A percentile compares a stretch with the other conserved stretches of the same genome.
phyloP scores from a whole-genome alignment of 2,113 vertebrate genomes.

The Oreochromis aureus region DNA sequence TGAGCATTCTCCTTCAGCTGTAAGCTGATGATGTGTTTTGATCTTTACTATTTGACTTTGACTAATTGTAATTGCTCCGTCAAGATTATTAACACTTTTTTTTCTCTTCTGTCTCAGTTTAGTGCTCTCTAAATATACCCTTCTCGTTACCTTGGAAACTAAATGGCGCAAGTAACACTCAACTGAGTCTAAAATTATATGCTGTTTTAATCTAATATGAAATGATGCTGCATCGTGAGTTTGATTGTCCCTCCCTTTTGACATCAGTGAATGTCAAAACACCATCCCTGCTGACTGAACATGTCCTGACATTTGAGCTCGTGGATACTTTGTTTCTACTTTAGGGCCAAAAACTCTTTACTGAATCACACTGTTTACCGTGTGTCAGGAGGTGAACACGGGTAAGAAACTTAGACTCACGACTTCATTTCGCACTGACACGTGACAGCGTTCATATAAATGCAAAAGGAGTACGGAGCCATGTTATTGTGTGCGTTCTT shows the following conservation, averaged over 20 bases:
- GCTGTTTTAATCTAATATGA: slow-evolving; percentile 50
- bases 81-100: slow-evolving; percentile 56
- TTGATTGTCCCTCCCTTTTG: slow-evolving; percentile 15
- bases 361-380: not conserved
- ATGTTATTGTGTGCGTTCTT: rapidly evolving
- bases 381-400: not conserved
- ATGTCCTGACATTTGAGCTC: not conserved
- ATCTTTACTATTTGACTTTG: slow-evolving; percentile 61
- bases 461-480: not conserved
- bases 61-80: slow-evolving; percentile 58
- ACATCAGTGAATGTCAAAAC: slow-evolving; percentile 38
- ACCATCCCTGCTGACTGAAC: not conserved
- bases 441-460: not conserved
- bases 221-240: slow-evolving; percentile 21
- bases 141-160: slow-evolving; percentile 74
- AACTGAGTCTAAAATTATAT: slow-evolving; percentile 65
- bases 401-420: not conserved
- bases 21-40: slow-evolving; percentile 51
- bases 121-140: slow-evolving; percentile 69
- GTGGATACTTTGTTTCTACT: not conserved
- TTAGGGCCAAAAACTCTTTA: not conserved
- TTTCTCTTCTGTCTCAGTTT: slow-evolving; percentile 46
- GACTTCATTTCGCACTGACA: not conserved
- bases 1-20: slow-evolving; percentile 35
- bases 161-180: slow-evolving; percentile 67